These are phyloP conservation scores for Ramphastos sulfuratus DNA, from an alignment of 2,113 vertebrate species.

Conservation along the genomic window DNA sequence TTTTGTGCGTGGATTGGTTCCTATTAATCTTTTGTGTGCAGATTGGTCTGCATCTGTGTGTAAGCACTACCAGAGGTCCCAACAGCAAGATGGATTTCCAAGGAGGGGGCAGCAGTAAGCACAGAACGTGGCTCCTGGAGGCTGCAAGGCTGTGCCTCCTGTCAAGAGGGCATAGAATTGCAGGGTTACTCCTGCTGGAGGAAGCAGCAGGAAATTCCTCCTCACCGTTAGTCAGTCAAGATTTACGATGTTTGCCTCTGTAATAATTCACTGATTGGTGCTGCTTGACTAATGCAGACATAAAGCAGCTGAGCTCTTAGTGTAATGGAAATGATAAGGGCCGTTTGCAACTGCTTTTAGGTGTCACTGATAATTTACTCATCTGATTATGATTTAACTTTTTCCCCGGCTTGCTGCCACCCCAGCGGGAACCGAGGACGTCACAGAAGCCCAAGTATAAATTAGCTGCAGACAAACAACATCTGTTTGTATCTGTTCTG, in stretches of 20 bases:
- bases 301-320: constrained; percentile 30
- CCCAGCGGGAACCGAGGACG: background rate
- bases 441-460: constrained; percentile 7
- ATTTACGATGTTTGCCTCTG: constrained; percentile 46
- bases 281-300: constrained; percentile 32
- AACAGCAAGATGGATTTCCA: background rate
- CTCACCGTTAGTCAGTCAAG: constrained; percentile 22
- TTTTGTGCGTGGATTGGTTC: background rate
- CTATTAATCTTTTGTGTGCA: background rate
- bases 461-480: constrained; percentile 62
- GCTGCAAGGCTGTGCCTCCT: background rate
- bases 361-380: constrained; percentile 46
- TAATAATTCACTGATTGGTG: constrained; percentile 29
- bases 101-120: background rate
- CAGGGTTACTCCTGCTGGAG: background rate
- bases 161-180: background rate
- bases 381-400: constrained; percentile 11
- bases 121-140: background rate
- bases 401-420: background rate
- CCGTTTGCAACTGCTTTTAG: constrained; percentile 50
- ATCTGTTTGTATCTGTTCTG: constrained; percentile 38
- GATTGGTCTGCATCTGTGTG: background rate
- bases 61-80: background rate
- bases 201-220: constrained; percentile 28
- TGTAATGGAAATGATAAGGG: constrained; percentile 38